Conservation (phyloP, 2,113 vertebrate species). For the Pollachius pollachius region DNA sequence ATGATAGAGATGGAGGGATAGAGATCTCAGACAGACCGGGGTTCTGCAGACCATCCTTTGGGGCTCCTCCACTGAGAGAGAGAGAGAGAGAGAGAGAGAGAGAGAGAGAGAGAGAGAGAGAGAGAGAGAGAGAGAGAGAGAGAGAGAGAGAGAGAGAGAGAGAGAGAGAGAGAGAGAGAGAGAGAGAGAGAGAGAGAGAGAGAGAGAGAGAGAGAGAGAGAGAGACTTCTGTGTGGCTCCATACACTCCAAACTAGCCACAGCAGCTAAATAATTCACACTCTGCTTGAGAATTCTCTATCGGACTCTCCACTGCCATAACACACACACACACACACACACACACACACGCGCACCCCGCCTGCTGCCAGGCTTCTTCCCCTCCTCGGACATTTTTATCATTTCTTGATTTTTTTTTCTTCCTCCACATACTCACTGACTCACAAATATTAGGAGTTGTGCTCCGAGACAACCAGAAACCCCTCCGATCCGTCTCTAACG, state of each 20-base stretch:
- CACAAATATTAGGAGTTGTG: neutral
- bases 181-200: neutral
- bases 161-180: too few relatives aligned
- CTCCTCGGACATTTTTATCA: too few relatives aligned
- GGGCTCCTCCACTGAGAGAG: too few relatives aligned
- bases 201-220: conserved; percentile 41
- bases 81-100: too few relatives aligned
- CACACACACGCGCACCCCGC: too few relatives aligned
- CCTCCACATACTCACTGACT: conserved; percentile 45
- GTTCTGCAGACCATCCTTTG: too few relatives aligned
- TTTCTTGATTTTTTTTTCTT: conserved; percentile 37
- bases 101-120: neutral
- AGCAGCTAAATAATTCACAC: conserved; percentile 73
- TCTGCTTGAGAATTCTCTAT: conserved; percentile 71
- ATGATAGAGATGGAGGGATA: neutral
- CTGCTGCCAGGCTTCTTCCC: too few relatives aligned
- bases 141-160: conserved; percentile 46
- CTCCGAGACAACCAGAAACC: too few relatives aligned
- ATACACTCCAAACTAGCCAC: conserved; percentile 58
- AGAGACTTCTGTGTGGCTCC: conserved; percentile 37
- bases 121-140: conserved; percentile 11
- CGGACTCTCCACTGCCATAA: conserved; percentile 26
- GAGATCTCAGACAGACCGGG: neutral
- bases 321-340: too few relatives aligned
- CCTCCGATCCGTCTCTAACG: conserved; percentile 7